phyloP scores from a whole-genome alignment of 2,797 vertebrate genomes.

The Thripadectes ignobilis region DNA sequence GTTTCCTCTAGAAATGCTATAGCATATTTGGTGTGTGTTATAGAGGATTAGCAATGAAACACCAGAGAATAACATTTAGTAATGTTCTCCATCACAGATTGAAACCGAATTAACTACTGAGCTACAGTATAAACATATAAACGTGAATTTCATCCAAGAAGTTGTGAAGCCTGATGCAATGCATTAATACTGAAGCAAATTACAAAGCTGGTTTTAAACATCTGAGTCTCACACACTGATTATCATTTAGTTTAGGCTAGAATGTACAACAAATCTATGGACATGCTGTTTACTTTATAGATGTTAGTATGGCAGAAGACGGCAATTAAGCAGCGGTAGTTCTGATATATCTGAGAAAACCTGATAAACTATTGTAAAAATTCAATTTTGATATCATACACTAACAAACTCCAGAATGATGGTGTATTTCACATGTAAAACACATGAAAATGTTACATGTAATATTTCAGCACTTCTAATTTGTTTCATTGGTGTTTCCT shows the following conservation, averaged over 20 bases:
- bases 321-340: neutral
- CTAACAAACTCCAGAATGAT: neutral
- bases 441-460: neutral
- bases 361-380: neutral
- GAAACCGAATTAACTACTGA: neutral
- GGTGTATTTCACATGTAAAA: neutral
- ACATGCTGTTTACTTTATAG: neutral
- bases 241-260: neutral
- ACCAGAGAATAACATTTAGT: neutral
- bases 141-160: neutral
- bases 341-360: neutral
- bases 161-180: neutral
- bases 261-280: neutral
- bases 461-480: neutral
- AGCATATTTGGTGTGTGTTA: neutral
- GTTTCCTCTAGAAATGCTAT: neutral
- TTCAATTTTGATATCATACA: neutral
- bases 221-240: neutral
- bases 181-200: neutral
- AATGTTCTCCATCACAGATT: neutral
- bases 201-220: neutral
- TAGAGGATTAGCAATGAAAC: neutral
- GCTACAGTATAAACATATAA: neutral
- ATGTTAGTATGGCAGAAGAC: neutral
- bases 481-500: neutral